Percentiles rank a stretch among this genome's conserved stretches.
These are phyloP conservation scores for Calephelis virginiensis DNA, from an alignment of 1,140 invertebrate genomes.

Conservation along the genomic window DNA sequence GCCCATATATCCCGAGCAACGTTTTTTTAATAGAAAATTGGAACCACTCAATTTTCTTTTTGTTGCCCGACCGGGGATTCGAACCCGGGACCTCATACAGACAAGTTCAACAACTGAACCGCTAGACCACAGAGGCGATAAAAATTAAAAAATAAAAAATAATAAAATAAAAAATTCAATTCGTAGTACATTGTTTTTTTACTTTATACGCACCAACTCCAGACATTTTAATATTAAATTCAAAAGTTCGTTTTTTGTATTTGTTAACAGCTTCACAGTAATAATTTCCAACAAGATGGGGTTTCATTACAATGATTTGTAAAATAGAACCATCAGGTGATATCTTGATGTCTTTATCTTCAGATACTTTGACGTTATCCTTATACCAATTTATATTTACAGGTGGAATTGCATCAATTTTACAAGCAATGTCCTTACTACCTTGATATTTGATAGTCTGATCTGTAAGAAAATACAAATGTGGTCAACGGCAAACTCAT, in stretches of 20 bases:
- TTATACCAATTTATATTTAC: constrained; percentile 36
- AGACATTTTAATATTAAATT: background rate
- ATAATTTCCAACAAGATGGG: constrained; percentile 27
- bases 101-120: too few species aligned
- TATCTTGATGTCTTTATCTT: constrained; percentile 25
- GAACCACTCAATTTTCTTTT: too few species aligned
- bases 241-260: constrained; percentile 21
- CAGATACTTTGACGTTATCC: constrained; percentile 21
- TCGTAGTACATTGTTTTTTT: too few species aligned
- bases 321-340: constrained; percentile 32
- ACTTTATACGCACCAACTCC: background rate
- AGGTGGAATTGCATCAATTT: constrained; percentile 36
- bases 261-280: constrained; percentile 33
- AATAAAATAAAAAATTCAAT: too few species aligned
- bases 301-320: constrained; percentile 31
- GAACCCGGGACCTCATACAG: too few species aligned
- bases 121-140: too few species aligned
- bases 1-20: too few species aligned
- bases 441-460: constrained; percentile 28
- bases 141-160: too few species aligned
- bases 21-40: too few species aligned
- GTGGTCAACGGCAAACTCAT: too few species aligned
- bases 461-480: constrained; percentile 33
- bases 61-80: too few species aligned
- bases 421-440: constrained; percentile 29